These are phyloP conservation scores for Samia ricini DNA, from an alignment of 1,140 invertebrate genomes.

Conservation along the genomic window DNA sequence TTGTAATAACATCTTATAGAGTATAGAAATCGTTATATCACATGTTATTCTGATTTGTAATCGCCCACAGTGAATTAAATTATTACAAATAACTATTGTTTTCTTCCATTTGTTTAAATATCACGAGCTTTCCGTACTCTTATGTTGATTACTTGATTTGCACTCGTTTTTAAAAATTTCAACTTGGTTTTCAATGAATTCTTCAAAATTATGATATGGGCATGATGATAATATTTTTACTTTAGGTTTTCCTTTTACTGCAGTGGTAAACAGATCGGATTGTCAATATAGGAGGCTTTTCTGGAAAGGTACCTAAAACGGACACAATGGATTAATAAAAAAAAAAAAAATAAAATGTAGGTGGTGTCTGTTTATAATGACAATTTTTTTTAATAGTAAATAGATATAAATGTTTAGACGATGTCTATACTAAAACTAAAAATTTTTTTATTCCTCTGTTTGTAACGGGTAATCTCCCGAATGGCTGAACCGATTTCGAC, in stretches of 20 bases:
- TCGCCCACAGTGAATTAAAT: not conserved
- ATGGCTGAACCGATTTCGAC: too few species aligned
- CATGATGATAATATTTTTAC: conserved; percentile 60
- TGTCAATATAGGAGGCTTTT: conserved; percentile 60
- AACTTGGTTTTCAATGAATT: conserved; percentile 68
- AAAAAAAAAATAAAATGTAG: too few species aligned
- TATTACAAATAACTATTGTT: not conserved
- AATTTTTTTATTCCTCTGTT: too few species aligned
- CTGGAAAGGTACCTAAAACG: conserved; percentile 50
- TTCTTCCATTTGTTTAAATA: not conserved
- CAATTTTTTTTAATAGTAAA: too few species aligned
- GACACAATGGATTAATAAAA: too few species aligned
- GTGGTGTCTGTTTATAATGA: too few species aligned
- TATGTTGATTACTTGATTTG: conserved; percentile 43
- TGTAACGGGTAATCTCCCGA: too few species aligned
- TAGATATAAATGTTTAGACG: too few species aligned
- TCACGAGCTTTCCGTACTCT: conserved; percentile 43
- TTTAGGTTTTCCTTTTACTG: conserved; percentile 62
- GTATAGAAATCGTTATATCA: too few species aligned
- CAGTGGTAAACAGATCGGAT: conserved; percentile 69
- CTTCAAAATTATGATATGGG: conserved; percentile 66
- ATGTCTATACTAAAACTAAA: too few species aligned
- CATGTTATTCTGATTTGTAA: too few species aligned
- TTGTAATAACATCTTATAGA: too few species aligned
- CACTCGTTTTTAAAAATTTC: conserved; percentile 72